phyloP scores from a whole-genome alignment of 35 echinoderm and acorn worm species.

The Ophiothrix spiculata region DNA sequence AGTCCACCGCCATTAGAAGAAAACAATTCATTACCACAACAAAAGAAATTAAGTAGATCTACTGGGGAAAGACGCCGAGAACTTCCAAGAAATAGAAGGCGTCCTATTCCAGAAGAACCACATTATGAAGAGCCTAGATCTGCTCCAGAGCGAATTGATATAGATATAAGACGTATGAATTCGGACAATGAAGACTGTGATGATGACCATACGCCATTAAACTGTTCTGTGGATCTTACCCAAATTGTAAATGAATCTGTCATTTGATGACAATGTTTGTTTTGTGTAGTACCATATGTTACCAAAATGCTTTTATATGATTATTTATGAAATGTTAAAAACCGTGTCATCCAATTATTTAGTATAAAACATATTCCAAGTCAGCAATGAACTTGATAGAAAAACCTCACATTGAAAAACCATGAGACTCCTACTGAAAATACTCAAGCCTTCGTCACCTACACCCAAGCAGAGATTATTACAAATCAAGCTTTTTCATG shows the following conservation, averaged over 20 bases:
- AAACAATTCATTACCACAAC: conserved; percentile 25
- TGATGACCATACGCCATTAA: conserved; percentile 23
- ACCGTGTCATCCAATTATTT: neutral
- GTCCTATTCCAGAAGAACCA: neutral
- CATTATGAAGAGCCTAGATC: neutral
- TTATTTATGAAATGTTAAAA: neutral
- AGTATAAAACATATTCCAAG: neutral
- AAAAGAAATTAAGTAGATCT: conserved; percentile 57
- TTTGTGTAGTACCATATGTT: neutral
- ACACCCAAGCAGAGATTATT: too few species aligned
- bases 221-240: conserved; percentile 17
- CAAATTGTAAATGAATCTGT: conserved; percentile 43
- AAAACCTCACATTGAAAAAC: neutral
- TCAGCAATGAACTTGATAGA: neutral
- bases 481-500: neutral
- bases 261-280: conserved; percentile 12
- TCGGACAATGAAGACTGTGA: conserved; percentile 19
- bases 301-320: neutral
- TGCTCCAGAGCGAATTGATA: neutral
- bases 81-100: neutral
- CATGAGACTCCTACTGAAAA: neutral
- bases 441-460: too few species aligned
- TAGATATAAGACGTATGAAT: neutral
- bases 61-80: conserved; percentile 32
- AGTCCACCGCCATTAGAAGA: neutral